A percentile compares a stretch with the other conserved stretches of the same genome.
Evolutionary conservation across 2,797 vertebrate species (phyloP).

Genomic region (Schizopygopsis pylzovi): DNA sequence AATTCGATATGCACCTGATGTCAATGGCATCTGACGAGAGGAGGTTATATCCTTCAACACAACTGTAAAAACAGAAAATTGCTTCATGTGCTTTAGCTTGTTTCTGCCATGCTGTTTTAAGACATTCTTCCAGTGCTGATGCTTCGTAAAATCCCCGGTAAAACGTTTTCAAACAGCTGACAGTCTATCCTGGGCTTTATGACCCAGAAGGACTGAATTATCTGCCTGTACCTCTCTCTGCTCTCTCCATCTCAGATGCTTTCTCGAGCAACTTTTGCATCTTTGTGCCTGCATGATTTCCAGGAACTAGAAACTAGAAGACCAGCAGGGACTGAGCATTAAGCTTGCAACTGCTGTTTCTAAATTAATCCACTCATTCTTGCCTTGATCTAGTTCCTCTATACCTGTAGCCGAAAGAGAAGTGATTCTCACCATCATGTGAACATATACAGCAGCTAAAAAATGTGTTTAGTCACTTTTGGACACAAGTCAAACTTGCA

Average conservation of each 20-base stretch:
- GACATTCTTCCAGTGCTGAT: conserved; percentile 20
- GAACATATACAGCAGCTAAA: background rate
- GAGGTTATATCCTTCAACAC: background rate
- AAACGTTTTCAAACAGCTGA: conserved; percentile 26
- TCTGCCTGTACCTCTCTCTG: background rate
- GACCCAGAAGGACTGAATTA: background rate
- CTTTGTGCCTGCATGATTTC: background rate
- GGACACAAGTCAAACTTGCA: background rate
- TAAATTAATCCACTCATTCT: background rate
- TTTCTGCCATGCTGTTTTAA: background rate
- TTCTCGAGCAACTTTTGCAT: background rate
- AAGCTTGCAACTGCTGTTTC: background rate
- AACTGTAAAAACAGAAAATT: conserved; percentile 35
- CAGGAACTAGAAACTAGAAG: background rate
- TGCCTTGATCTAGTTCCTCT: background rate
- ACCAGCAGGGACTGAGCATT: background rate
- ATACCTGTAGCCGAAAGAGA: background rate
- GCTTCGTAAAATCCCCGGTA: background rate
- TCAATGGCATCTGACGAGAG: background rate
- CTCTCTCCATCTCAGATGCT: background rate
- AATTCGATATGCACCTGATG: background rate
- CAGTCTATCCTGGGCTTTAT: conserved; percentile 1
- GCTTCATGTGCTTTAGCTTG: background rate
- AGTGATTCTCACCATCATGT: background rate
- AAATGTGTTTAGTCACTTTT: background rate